phyloP scores from a whole-genome alignment of 1,140 invertebrate genomes.

The Mesaphorura yosii region DNA sequence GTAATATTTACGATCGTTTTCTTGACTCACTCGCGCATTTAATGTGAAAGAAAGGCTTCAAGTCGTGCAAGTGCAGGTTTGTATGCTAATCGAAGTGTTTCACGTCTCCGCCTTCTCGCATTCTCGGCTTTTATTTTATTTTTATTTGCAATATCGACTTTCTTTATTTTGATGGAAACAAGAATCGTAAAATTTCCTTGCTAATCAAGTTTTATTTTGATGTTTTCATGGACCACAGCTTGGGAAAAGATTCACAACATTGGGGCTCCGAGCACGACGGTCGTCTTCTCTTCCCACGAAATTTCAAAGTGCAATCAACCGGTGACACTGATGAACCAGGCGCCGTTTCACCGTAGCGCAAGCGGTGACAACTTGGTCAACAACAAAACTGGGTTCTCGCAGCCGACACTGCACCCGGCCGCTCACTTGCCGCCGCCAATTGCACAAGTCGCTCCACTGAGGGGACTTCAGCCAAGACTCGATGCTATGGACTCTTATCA shows the following conservation, averaged over 20 bases:
- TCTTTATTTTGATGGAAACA: too few species aligned
- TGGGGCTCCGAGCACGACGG: slow-evolving; percentile 34
- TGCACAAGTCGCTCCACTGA: slow-evolving; percentile 29
- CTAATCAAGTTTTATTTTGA: background rate
- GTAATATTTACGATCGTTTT: too few species aligned
- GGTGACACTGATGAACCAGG: slow-evolving; percentile 4
- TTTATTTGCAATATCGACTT: too few species aligned
- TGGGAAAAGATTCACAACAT: slow-evolving; percentile 36
- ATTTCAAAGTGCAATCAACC: slow-evolving; percentile 27
- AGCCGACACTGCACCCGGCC: slow-evolving; percentile 6
- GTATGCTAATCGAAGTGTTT: too few species aligned
- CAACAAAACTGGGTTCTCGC: slow-evolving; percentile 29
- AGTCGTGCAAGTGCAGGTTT: too few species aligned
- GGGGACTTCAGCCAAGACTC: slow-evolving; percentile 2
- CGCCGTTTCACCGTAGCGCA: slow-evolving; percentile 26
- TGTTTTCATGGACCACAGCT: slow-evolving; percentile 19
- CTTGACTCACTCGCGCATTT: too few species aligned
- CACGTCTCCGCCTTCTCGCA: too few species aligned
- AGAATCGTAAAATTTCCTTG: too few species aligned
- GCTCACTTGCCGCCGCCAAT: slow-evolving; percentile 26
- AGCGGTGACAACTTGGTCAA: slow-evolving; percentile 30
- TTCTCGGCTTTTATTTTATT: too few species aligned
- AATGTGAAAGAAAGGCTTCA: too few species aligned
- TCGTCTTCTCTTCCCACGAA: slow-evolving; percentile 36
- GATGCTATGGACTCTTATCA: background rate